Percentiles rank a stretch among this genome's conserved stretches.
phyloP scores from a whole-genome alignment of 2,888 invertebrate species.

The Himalopsyche tibetana region DNA sequence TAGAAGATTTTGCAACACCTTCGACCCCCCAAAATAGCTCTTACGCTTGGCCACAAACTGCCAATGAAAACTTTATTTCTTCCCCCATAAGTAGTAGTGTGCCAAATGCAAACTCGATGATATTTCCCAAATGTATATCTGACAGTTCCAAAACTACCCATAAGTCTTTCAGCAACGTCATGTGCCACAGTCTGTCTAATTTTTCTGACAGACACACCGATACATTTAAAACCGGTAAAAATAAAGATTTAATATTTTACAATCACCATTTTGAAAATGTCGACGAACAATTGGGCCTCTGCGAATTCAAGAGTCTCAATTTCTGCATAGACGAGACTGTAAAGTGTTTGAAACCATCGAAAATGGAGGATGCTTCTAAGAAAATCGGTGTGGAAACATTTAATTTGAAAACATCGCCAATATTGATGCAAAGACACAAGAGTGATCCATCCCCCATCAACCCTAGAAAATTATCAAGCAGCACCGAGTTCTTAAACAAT shows the following conservation, averaged over 20 bases:
- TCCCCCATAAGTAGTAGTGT: slow-evolving; percentile 69
- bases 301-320: slow-evolving; percentile 60
- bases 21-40: slow-evolving; percentile 80
- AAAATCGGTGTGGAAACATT: slow-evolving; percentile 65
- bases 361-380: not conserved
- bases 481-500: not conserved
- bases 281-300: slow-evolving; percentile 49
- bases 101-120: slow-evolving; percentile 68
- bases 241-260: slow-evolving; percentile 71
- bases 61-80: slow-evolving; percentile 68
- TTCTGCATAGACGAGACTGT: slow-evolving; percentile 52
- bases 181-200: slow-evolving; percentile 64
- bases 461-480: slow-evolving; percentile 19
- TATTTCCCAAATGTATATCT: slow-evolving; percentile 63
- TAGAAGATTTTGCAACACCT: slow-evolving; percentile 83
- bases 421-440: slow-evolving; percentile 32
- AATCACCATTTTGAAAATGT: slow-evolving; percentile 72
- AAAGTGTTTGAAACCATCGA: slow-evolving; percentile 39
- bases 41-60: slow-evolving; percentile 81
- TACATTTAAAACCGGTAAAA: slow-evolving; percentile 65
- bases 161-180: slow-evolving; percentile 66
- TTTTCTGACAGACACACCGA: not conserved
- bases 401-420: slow-evolving; percentile 48
- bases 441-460: slow-evolving; percentile 8
- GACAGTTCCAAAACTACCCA: slow-evolving; percentile 66